Conservation (phyloP, 2,113 vertebrate species). For the Electrona antarctica region DNA sequence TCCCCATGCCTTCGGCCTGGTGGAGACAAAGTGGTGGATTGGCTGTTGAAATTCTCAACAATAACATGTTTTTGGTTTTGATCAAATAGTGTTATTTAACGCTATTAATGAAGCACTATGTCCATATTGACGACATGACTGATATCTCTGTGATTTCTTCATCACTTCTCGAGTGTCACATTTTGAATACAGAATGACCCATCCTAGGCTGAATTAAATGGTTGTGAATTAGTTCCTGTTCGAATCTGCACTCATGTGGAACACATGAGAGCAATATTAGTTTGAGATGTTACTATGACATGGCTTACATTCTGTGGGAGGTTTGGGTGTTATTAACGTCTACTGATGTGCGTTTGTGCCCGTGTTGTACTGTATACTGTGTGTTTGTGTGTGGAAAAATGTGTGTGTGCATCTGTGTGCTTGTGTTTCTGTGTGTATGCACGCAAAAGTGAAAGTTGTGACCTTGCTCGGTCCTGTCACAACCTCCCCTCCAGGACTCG, state of each 20-base stretch:
- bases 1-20: too few species aligned
- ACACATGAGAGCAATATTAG: not conserved
- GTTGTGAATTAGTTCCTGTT: not conserved
- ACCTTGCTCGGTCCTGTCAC: conserved; percentile 28
- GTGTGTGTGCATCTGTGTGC: conserved; percentile 21
- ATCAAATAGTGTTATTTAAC: too few species aligned
- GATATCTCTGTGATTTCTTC: too few species aligned
- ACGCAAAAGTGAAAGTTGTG: conserved; percentile 34
- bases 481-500: conserved; percentile 61
- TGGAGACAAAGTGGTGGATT: too few species aligned
- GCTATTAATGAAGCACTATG: too few species aligned
- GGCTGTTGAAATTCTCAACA: too few species aligned
- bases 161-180: not conserved
- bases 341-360: too few species aligned
- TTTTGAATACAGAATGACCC: not conserved
- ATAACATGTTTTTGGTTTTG: conserved; percentile 24
- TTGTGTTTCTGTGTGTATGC: not conserved
- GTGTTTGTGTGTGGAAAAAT: conserved; percentile 1
- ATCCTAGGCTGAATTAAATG: not conserved
- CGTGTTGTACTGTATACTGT: not conserved
- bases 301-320: too few species aligned
- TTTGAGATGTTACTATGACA: not conserved
- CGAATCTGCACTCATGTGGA: not conserved
- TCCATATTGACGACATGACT: too few species aligned
- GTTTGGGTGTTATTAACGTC: too few species aligned